A percentile compares a stretch with the other conserved stretches of the same genome.
Conservation (phyloP, 2,888 invertebrate genomes). For the Chalcis sispes region DNA sequence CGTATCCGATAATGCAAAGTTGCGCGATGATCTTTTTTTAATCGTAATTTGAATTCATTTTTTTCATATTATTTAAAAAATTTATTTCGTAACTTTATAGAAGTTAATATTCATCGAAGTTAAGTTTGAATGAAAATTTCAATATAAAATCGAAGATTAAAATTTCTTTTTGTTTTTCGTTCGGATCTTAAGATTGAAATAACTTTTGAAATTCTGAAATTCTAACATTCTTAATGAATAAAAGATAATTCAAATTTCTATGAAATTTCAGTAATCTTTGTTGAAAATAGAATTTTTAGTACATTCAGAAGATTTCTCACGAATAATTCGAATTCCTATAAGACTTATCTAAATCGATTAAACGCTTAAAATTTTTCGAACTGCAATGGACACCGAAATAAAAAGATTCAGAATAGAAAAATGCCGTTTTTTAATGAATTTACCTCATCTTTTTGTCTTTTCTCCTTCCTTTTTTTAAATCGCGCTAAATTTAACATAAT, state of each 20-base stretch:
- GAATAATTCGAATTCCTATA: neutral
- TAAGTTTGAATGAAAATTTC: conserved; percentile 8
- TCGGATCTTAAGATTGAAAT: conserved; percentile 13
- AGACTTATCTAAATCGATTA: conserved; percentile 16
- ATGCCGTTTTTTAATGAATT: conserved; percentile 2
- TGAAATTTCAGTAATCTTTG: conserved; percentile 6
- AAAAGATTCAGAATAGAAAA: neutral
- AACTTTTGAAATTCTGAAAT: conserved; percentile 29
- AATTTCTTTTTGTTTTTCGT: conserved; percentile 1
- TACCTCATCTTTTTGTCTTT: too few species aligned
- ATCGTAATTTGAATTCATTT: neutral
- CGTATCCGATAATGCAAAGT: too few species aligned
- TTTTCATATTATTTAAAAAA: neutral
- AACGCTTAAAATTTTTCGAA: conserved; percentile 31
- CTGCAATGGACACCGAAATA: too few species aligned
- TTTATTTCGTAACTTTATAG: neutral
- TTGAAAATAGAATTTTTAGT: conserved; percentile 21
- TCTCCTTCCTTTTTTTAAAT: conserved; percentile 13
- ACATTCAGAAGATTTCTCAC: neutral
- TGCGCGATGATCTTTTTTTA: neutral
- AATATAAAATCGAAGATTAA: conserved; percentile 16
- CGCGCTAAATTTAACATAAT: conserved; percentile 38
- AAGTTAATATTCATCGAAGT: conserved; percentile 5
- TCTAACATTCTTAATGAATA: conserved; percentile 25
- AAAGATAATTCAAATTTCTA: conserved; percentile 34